phyloP scores from a whole-genome alignment of 23 tunicate species.

The Diplosoma virens region DNA sequence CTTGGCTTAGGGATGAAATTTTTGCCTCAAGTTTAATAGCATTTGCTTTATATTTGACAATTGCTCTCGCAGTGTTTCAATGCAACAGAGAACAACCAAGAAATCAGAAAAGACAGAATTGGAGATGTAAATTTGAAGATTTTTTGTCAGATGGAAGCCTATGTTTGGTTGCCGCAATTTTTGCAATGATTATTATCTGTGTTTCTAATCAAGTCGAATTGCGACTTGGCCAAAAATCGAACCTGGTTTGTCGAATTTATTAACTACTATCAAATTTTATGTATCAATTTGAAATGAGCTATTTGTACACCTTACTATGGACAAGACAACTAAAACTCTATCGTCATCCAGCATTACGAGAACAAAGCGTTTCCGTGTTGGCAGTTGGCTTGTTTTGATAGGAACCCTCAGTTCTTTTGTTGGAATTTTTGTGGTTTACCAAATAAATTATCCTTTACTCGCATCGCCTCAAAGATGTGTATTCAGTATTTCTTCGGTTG shows the following conservation, averaged over 20 bases:
- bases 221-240: neutral
- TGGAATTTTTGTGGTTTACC: neutral
- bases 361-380: neutral
- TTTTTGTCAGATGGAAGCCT: conserved; percentile 7
- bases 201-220: conserved; percentile 29
- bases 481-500: neutral
- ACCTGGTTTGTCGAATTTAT: conserved; percentile 23
- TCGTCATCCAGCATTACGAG: conserved; percentile 23
- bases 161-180: conserved; percentile 23
- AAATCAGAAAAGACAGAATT: neutral
- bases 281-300: neutral
- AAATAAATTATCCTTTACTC: neutral
- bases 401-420: conserved; percentile 5
- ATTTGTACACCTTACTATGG: conserved; percentile 20
- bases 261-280: conserved; percentile 1
- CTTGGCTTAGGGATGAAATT: conserved; percentile 33
- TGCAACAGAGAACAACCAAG: neutral
- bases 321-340: conserved; percentile 27
- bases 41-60: conserved; percentile 7
- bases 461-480: conserved; percentile 27
- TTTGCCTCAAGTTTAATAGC: neutral
- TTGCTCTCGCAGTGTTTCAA: conserved; percentile 7
- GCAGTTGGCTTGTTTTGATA: conserved; percentile 1
- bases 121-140: conserved; percentile 1
- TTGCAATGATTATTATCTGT: conserved; percentile 1